These are phyloP conservation scores for Limenitis camilla DNA, from an alignment of 2,888 invertebrate genomes.

Conservation along the genomic window DNA sequence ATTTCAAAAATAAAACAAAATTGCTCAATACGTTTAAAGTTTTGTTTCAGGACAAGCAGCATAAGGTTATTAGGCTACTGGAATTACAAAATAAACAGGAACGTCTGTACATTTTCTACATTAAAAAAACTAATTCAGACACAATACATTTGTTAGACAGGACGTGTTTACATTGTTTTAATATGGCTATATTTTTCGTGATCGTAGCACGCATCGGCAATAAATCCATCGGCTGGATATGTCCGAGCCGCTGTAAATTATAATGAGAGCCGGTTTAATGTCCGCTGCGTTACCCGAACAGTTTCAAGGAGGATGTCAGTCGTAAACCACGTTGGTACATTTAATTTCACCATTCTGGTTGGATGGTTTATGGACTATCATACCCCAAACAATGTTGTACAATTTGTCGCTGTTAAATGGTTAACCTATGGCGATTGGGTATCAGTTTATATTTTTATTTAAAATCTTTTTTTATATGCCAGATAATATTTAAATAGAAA, in stretches of 20 bases:
- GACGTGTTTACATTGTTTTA: slow-evolving; percentile 38
- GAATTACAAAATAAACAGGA: too few relatives aligned
- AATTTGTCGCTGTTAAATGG: neutral
- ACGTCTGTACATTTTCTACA: too few relatives aligned
- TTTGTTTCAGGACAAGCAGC: too few relatives aligned
- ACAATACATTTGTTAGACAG: slow-evolving; percentile 11
- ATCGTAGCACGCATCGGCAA: slow-evolving; percentile 50
- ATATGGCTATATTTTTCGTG: slow-evolving; percentile 55
- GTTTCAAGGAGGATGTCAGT: slow-evolving; percentile 61
- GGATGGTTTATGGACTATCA: slow-evolving; percentile 46
- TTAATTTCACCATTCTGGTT: slow-evolving; percentile 66
- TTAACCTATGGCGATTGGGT: too few relatives aligned
- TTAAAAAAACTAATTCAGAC: slow-evolving; percentile 13
- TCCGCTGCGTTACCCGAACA: slow-evolving; percentile 32
- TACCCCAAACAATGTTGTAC: slow-evolving; percentile 36
- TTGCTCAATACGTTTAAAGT: too few relatives aligned
- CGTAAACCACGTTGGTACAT: slow-evolving; percentile 64
- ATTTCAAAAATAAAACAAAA: too few relatives aligned
- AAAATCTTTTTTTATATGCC: too few relatives aligned
- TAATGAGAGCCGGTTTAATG: slow-evolving; percentile 66
- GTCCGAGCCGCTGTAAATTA: slow-evolving; percentile 63
- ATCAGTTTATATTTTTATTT: too few relatives aligned
- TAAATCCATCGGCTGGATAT: slow-evolving; percentile 62
- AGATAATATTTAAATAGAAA: too few relatives aligned
- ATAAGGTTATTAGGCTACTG: too few relatives aligned